Conservation (phyloP, 2,113 vertebrate genomes). For the Euleptes europaea region DNA sequence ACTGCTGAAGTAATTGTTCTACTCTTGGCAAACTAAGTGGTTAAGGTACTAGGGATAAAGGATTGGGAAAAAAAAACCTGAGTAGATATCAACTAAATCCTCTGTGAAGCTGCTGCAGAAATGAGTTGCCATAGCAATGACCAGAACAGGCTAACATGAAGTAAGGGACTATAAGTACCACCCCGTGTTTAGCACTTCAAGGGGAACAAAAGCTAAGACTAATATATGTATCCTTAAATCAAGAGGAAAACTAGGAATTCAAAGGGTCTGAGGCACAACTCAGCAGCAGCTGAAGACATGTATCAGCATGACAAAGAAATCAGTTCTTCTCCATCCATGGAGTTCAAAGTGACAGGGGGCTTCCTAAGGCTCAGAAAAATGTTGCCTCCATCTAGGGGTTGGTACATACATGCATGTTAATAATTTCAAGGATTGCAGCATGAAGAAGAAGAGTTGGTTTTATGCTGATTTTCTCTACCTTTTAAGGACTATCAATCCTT, state of each 20-base stretch:
- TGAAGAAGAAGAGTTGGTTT: too few relatives aligned
- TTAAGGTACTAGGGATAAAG: conserved; percentile 27
- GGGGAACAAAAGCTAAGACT: conserved; percentile 33
- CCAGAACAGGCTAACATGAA: conserved; percentile 56
- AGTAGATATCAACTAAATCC: conserved; percentile 55
- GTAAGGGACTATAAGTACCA: conserved; percentile 53
- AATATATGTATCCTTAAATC: conserved; percentile 26
- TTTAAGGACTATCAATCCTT: too few relatives aligned
- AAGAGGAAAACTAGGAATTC: conserved; percentile 30
- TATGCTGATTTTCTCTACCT: too few relatives aligned
- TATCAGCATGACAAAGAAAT: background rate
- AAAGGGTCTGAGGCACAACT: background rate
- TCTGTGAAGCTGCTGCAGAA: conserved; percentile 41
- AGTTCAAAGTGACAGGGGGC: background rate
- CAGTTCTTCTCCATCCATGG: background rate
- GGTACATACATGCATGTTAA: background rate
- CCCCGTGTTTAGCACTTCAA: conserved; percentile 55
- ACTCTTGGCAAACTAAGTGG: conserved; percentile 22
- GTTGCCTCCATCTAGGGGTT: too few relatives aligned
- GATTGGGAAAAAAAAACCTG: background rate
- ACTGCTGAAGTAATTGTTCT: conserved; percentile 10
- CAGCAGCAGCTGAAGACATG: conserved; percentile 26
- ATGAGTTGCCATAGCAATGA: conserved; percentile 67
- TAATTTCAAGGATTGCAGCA: background rate
- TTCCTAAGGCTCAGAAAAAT: background rate